Conservation (phyloP, 2,888 invertebrate genomes). For the Euplagia quadripunctaria region DNA sequence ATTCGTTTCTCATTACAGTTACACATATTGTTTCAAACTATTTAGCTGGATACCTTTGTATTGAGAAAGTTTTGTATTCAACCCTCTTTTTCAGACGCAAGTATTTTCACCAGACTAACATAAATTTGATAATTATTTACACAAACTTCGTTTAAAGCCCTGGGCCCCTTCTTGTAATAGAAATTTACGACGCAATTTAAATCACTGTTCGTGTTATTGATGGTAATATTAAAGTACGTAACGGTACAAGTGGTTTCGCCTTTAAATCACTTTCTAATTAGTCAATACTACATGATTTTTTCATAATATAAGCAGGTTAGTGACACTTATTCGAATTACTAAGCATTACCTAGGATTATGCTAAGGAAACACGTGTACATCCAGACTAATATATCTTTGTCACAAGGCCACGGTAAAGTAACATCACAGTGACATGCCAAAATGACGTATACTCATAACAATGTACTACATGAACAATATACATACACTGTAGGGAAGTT, state of each 20-base stretch:
- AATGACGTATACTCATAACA: conserved; percentile 32
- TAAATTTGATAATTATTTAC: conserved; percentile 11
- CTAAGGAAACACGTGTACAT: conserved; percentile 25
- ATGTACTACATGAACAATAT: conserved; percentile 12
- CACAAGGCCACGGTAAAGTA: conserved; percentile 40
- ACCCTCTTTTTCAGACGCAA: not conserved
- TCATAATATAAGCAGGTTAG: too few species aligned
- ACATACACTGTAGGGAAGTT: conserved; percentile 39
- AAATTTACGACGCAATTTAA: not conserved
- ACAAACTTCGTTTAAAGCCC: conserved; percentile 7
- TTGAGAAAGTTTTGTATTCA: not conserved
- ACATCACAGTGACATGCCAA: conserved; percentile 47
- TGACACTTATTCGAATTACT: not conserved
- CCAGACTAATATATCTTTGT: conserved; percentile 39
- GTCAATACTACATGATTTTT: not conserved
- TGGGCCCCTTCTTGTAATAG: not conserved
- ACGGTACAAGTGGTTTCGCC: not conserved
- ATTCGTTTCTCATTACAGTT: conserved; percentile 3
- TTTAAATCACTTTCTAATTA: not conserved
- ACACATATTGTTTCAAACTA: conserved; percentile 1
- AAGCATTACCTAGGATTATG: conserved; percentile 31
- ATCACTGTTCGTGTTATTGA: not conserved
- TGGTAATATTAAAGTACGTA: not conserved
- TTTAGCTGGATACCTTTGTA: conserved; percentile 1
- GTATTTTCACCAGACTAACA: conserved; percentile 1